Evolutionary conservation across 2,113 vertebrate species (phyloP).

Genomic region (Rhinolophus sinicus): DNA sequence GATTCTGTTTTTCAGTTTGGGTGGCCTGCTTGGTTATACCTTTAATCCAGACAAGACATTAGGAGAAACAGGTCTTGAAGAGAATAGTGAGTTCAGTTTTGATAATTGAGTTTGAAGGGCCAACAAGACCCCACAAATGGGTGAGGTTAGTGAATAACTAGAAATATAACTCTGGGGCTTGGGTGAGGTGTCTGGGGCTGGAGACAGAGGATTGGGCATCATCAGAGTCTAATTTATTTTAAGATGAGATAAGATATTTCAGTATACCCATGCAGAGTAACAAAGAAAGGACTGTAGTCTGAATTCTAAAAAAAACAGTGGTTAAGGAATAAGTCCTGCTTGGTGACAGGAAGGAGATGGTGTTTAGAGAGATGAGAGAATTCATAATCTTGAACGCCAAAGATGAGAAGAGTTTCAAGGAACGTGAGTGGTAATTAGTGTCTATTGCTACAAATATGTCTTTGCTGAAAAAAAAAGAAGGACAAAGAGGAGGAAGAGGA

Average conservation of each 20-base stretch:
- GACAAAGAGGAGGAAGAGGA: no score
- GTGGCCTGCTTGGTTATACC: not conserved
- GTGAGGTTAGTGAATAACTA: not conserved
- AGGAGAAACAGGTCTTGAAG: not conserved
- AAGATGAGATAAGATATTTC: not conserved
- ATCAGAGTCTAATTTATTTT: not conserved
- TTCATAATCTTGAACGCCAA: not conserved
- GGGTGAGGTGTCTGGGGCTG: not conserved
- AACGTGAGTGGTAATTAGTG: not conserved
- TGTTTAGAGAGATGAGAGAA: not conserved
- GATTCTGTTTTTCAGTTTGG: not conserved
- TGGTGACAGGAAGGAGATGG: not conserved
- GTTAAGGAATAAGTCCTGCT: not conserved
- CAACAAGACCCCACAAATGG: not conserved
- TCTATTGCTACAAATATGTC: not conserved
- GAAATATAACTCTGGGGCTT: not conserved
- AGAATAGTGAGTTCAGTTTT: not conserved
- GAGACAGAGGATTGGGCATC: not conserved
- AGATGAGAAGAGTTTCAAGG: not conserved
- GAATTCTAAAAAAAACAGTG: not conserved
- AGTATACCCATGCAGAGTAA: not conserved
- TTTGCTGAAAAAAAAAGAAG: not conserved
- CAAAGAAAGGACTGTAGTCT: not conserved
- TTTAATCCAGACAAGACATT: not conserved
- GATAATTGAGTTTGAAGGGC: not conserved